Percentiles rank a stretch among this genome's conserved stretches.
Conservation (phyloP, 37 sponge, comb jelly and placozoan species). For the Amphimedon queenslandica region DNA sequence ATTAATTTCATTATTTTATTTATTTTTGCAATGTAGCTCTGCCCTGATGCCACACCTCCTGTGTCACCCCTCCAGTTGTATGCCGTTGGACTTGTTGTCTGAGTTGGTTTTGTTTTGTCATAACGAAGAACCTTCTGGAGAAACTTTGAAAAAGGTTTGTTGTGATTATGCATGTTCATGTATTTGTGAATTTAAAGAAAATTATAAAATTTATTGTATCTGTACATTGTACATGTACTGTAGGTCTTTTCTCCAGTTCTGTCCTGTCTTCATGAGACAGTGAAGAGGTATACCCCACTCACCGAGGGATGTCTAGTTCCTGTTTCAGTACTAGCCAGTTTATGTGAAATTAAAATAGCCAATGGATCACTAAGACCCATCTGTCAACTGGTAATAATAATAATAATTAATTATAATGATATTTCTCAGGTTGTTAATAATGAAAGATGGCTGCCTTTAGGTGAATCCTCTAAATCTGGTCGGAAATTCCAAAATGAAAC, state of each 20-base stretch:
- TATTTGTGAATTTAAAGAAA: too few species aligned
- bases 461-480: constrained; percentile 11
- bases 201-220: background rate
- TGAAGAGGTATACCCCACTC: background rate
- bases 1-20: too few species aligned
- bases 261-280: constrained; percentile 15
- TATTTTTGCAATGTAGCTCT: background rate
- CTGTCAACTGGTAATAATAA: constrained; percentile 46
- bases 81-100: constrained; percentile 49
- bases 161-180: too few species aligned
- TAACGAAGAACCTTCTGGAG: constrained; percentile 7
- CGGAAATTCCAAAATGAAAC: constrained; percentile 10
- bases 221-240: background rate
- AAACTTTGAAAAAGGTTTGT: too few species aligned
- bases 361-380: constrained; percentile 42
- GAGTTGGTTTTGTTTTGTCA: constrained; percentile 58
- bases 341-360: constrained; percentile 29
- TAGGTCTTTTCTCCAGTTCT: constrained; percentile 49
- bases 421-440: constrained; percentile 18
- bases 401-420: background rate
- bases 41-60: constrained; percentile 25
- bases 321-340: constrained; percentile 38
- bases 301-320: constrained; percentile 11
- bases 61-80: background rate
- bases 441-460: constrained; percentile 35